Conservation (phyloP, 2,888 invertebrate genomes). For the Xestia c-nigrum region DNA sequence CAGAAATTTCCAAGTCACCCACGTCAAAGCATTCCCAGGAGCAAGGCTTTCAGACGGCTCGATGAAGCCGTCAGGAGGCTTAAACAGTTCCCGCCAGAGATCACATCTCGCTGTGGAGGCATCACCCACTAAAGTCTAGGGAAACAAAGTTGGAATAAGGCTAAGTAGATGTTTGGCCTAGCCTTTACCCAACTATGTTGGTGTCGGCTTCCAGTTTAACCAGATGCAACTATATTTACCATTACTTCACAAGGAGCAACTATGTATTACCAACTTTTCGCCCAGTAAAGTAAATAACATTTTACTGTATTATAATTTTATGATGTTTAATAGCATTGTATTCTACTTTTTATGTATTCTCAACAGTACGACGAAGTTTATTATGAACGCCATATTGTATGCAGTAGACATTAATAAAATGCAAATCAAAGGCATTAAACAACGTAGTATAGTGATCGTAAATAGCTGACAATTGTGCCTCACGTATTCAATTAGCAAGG, state of each 20-base stretch:
- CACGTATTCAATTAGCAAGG: conserved; percentile 80
- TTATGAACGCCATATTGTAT: conserved; percentile 48
- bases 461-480: conserved; percentile 76
- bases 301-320: not conserved
- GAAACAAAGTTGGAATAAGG: not conserved
- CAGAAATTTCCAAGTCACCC: no score
- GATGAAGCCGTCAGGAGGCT: no score
- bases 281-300: not conserved
- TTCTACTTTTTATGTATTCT: conserved; percentile 4
- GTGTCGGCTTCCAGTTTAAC: not conserved
- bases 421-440: conserved; percentile 78
- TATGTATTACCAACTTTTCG: not conserved
- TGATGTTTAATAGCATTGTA: conserved; percentile 1
- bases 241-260: not conserved
- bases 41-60: no score
- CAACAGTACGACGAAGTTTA: conserved; percentile 39
- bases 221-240: not conserved
- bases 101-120: no score
- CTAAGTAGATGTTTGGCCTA: not conserved
- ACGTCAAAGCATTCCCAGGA: no score
- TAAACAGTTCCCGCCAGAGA: no score
- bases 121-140: not conserved
- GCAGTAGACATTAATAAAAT: conserved; percentile 78
- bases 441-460: conserved; percentile 70
- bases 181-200: not conserved